Percentiles rank a stretch among this genome's conserved stretches.
Evolutionary conservation across 1,140 invertebrate species (phyloP).

Genomic region (Microplitis mediator): DNA sequence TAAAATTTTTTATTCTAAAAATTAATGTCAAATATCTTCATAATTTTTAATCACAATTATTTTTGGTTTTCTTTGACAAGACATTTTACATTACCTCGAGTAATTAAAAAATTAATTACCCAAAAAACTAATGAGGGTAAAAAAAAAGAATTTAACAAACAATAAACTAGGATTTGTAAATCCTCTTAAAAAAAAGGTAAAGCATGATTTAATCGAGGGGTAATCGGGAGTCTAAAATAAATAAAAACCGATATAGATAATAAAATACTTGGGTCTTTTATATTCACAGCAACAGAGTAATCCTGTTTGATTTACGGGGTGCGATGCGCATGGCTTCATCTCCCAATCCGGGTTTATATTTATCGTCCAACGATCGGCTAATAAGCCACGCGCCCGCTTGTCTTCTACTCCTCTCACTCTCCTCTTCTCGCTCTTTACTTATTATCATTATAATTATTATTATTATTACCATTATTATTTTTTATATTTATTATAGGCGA

Average conservation of each 20-base stretch:
- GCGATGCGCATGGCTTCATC: conserved; percentile 26
- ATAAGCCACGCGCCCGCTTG: conserved; percentile 22
- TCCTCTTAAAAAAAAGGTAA: too few relatives aligned
- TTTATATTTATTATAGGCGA: conserved; percentile 19
- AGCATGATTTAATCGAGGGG: too few relatives aligned
- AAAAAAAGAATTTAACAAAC: too few relatives aligned
- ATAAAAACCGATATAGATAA: background rate
- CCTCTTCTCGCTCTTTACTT: background rate
- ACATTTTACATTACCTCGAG: too few relatives aligned
- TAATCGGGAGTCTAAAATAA: background rate
- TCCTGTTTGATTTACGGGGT: conserved; percentile 24
- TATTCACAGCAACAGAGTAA: conserved; percentile 19
- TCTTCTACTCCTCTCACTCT: background rate
- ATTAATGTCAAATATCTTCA: too few relatives aligned
- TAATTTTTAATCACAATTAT: too few relatives aligned
- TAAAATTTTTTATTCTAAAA: too few relatives aligned
- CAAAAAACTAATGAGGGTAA: too few relatives aligned
- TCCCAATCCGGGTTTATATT: conserved; percentile 22
- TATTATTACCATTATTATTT: background rate
- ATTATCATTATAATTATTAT: background rate
- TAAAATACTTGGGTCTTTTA: conserved; percentile 1
- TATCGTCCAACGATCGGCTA: conserved; percentile 30
- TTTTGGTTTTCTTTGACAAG: too few relatives aligned
- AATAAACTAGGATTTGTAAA: too few relatives aligned
- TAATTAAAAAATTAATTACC: too few relatives aligned